These are phyloP conservation scores for Conger conger DNA, from an alignment of 2,113 vertebrate genomes.

Conservation along the genomic window DNA sequence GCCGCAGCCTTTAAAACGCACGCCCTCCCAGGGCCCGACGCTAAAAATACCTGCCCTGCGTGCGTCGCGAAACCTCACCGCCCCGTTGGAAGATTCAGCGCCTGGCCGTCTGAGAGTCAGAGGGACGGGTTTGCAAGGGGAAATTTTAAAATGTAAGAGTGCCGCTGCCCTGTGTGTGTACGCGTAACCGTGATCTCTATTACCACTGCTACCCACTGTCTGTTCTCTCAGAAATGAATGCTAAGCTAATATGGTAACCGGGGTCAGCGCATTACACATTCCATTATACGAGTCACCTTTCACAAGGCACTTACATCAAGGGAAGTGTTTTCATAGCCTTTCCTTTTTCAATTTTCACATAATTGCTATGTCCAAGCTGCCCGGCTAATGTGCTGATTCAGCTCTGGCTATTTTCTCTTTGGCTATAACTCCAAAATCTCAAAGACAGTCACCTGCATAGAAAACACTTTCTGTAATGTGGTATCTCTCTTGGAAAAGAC, in stretches of 20 bases:
- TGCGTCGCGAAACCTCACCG: neutral
- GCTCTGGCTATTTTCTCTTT: neutral
- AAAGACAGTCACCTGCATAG: neutral
- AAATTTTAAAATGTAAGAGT: neutral
- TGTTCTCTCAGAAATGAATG: neutral
- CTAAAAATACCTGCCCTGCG: neutral
- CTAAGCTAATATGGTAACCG: neutral
- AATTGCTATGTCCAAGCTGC: neutral
- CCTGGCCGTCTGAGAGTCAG: neutral
- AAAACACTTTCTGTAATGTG: neutral
- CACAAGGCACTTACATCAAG: neutral
- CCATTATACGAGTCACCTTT: neutral
- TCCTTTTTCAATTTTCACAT: neutral
- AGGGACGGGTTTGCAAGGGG: neutral
- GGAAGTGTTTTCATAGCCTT: constrained; percentile 4
- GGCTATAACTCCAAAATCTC: neutral
- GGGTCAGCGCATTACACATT: neutral
- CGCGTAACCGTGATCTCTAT: neutral
- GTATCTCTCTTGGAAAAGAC: too few relatives aligned
- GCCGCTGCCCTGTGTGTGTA: neutral
- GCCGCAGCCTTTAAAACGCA: constrained; percentile 20
- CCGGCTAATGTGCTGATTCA: neutral
- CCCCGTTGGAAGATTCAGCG: neutral
- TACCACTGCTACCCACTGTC: neutral
- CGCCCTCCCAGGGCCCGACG: neutral